A percentile compares a stretch with the other conserved stretches of the same genome.
phyloP scores from a whole-genome alignment of 2,888 invertebrate genomes.

The Cantharis rustica region DNA sequence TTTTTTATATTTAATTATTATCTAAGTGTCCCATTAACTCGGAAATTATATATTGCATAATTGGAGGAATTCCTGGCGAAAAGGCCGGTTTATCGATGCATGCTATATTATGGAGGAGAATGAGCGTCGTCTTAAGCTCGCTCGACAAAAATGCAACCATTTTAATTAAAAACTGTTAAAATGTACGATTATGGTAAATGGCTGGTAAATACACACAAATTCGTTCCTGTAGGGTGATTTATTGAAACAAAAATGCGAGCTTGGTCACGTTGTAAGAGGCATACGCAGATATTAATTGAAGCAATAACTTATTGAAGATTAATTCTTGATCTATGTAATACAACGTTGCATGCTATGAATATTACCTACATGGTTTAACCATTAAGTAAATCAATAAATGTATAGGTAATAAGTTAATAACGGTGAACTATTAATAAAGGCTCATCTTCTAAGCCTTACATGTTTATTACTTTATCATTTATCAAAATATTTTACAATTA shows the following conservation, averaged over 20 bases:
- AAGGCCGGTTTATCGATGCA: not conserved
- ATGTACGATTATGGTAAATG: not conserved
- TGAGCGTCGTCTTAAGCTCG: not conserved
- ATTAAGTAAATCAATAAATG: slow-evolving; percentile 1
- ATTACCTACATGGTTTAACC: slow-evolving; percentile 3
- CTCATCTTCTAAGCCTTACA: not conserved
- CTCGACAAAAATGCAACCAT: not conserved
- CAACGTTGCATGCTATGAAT: slow-evolving; percentile 37
- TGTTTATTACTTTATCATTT: not conserved
- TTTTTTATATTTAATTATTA: not conserved
- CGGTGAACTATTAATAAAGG: not conserved
- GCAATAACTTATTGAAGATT: slow-evolving; percentile 45
- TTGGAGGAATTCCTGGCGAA: not conserved
- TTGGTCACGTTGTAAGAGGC: slow-evolving; percentile 42
- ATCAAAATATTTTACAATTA: not conserved
- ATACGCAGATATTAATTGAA: slow-evolving; percentile 45
- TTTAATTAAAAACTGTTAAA: not conserved
- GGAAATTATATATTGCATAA: not conserved
- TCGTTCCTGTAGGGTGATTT: slow-evolving; percentile 40
- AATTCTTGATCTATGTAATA: slow-evolving; percentile 43
- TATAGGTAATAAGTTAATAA: not conserved
- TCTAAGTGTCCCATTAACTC: not conserved
- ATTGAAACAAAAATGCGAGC: slow-evolving; percentile 37
- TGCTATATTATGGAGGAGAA: not conserved
- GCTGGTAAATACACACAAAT: slow-evolving; percentile 9